phyloP scores from a whole-genome alignment of 35 echinoderm and acorn worm species.

The Apostichopus japonicus region DNA sequence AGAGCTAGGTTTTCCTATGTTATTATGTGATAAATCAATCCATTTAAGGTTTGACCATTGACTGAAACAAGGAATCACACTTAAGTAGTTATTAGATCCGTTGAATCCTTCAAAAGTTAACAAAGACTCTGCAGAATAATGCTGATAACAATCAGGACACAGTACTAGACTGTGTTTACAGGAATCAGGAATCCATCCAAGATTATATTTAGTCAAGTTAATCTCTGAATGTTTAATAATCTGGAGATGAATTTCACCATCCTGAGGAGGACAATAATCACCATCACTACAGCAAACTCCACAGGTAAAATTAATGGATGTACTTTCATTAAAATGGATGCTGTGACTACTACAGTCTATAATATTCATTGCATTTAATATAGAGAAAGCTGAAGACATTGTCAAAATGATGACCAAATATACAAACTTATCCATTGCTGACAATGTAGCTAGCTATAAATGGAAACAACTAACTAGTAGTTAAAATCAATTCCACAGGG shows the following conservation, averaged over 20 bases:
- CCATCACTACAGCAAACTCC: neutral
- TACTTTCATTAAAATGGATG: neutral
- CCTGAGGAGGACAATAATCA: neutral
- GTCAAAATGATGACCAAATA: neutral
- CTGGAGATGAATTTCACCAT: neutral
- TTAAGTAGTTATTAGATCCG: neutral
- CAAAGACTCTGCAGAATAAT: neutral
- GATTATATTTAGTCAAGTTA: neutral
- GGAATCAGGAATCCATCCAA: neutral
- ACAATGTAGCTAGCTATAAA: no score
- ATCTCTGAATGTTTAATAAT: neutral
- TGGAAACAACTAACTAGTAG: no score
- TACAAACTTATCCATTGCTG: no score
- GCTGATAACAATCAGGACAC: neutral
- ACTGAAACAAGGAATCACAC: neutral
- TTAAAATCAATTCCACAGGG: no score
- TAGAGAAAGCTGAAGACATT: neutral
- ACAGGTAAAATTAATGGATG: neutral
- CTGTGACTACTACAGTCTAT: neutral
- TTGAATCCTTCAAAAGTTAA: neutral
- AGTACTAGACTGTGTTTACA: neutral
- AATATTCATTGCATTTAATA: neutral
- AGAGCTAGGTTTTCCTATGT: neutral
- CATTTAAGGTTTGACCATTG: neutral
- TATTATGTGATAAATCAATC: constrained; percentile 7